Conservation (phyloP, 2,113 vertebrate species). For the Gavia stellata region DNA sequence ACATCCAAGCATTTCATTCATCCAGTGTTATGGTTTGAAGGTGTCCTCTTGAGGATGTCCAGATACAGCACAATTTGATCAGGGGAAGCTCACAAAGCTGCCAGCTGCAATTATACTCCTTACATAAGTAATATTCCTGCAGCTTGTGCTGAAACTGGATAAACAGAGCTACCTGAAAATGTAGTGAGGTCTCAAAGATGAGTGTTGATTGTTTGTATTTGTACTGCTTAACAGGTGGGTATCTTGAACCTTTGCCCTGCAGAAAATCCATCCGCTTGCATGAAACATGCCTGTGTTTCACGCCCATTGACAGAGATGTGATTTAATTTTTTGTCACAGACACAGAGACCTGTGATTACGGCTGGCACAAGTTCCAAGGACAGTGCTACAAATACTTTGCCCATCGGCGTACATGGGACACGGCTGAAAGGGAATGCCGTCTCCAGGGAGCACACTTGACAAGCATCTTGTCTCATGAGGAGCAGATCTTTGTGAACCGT, state of each 20-base stretch:
- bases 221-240: accelerated
- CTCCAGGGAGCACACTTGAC: slow-evolving; percentile 90
- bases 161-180: neutral
- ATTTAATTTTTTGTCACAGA: slow-evolving; percentile 69
- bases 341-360: slow-evolving; percentile 89
- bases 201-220: neutral
- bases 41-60: neutral
- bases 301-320: neutral
- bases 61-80: neutral
- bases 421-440: slow-evolving; percentile 93
- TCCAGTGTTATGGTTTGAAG: neutral
- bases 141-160: neutral
- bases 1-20: neutral
- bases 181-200: neutral
- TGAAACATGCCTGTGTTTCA: neutral
- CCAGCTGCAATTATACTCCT: neutral
- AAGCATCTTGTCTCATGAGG: slow-evolving; percentile 89
- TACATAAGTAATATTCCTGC: neutral
- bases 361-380: slow-evolving; percentile 98
- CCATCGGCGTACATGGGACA: slow-evolving; percentile 90
- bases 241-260: neutral
- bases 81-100: neutral
- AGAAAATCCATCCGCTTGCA: neutral
- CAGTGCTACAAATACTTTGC: slow-evolving; percentile 96
- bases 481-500: slow-evolving; percentile 95